Base-by-base conservation (phyloP, 2,113 vertebrate species). In the Chloebia gouldiae region DNA sequence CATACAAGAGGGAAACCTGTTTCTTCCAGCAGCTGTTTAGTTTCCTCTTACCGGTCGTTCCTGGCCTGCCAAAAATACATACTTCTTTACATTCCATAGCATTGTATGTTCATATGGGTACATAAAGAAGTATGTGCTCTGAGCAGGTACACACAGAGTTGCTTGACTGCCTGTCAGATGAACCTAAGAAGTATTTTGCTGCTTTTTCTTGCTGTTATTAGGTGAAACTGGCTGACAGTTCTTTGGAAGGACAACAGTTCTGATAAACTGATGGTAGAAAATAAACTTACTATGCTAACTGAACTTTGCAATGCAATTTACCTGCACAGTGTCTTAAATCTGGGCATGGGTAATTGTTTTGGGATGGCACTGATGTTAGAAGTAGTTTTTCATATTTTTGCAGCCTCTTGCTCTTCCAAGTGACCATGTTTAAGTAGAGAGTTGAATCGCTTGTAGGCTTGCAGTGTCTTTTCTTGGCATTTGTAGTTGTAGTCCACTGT, bases 31-130 rank as follows among this genome's bases (percentile, higher is more conserved):
- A 96, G 96, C 80, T 92, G 94, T 94, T 94, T 95, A 95, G 90
- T 95, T 98, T 95, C 91, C 90, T 97, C 80, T 94, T 96, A 93
- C 83, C 94, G 98, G 98, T 93, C 9, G 98, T 98, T 97, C 93
- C 61, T 73, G 95, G 97, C 99, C 99, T 98, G 98, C 99, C 98
- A 98, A 98, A 99, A 99, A 99, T 99, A 99, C 99, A 99, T 99
- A 99, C 99, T 99, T 99, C 99, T 99, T 99, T 99, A 99, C 99
- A 99, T 99, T 99, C 99, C 99, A 99, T 99, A 99, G 99, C 98
- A 99, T 97, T 98, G 97, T 99, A 99, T 99, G 98, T 99, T 98
- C 99, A 99, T 99, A 99, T 99, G 99, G 99, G 99, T 99, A 99
- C 98, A 99, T 99, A 99, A 99, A 99, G 99, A 99, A 99, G 99